phyloP scores from a whole-genome alignment of 2,888 invertebrate genomes.

The Rhagonycha lutea region DNA sequence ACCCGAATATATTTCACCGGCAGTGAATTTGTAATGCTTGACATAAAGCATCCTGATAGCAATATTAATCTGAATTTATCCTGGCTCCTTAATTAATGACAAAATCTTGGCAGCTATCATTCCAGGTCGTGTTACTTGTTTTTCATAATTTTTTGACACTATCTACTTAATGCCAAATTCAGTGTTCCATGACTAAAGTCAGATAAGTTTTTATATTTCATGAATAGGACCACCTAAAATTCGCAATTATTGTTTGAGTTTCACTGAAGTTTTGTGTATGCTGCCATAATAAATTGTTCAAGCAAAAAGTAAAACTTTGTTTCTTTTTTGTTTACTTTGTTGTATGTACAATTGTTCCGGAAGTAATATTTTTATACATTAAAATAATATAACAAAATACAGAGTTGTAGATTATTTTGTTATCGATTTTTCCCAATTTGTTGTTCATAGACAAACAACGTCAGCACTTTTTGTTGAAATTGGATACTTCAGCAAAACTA shows the following conservation, averaged over 20 bases:
- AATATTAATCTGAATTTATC: too few relatives aligned
- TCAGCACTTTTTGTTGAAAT: not conserved
- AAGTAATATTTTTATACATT: not conserved
- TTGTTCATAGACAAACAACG: not conserved
- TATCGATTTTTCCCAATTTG: not conserved
- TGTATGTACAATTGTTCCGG: too few relatives aligned
- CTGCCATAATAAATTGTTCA: not conserved
- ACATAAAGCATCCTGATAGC: too few relatives aligned
- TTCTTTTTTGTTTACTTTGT: not conserved
- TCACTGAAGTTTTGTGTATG: not conserved
- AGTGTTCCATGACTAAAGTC: not conserved
- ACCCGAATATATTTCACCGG: too few relatives aligned
- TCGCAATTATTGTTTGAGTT: not conserved
- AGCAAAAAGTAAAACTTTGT: not conserved
- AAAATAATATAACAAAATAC: not conserved
- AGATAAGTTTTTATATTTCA: not conserved
- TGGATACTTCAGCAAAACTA: not conserved
- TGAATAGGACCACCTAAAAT: not conserved
- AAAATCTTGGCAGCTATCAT: too few relatives aligned
- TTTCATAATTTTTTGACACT: not conserved
- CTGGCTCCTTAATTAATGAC: too few relatives aligned
- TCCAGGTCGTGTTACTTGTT: not conserved
- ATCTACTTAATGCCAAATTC: not conserved
- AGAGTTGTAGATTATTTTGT: not conserved
- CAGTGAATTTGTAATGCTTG: too few relatives aligned